Evolutionary conservation across 1,140 invertebrate genomes (phyloP).

Genomic region (Oryctes rhinoceros): DNA sequence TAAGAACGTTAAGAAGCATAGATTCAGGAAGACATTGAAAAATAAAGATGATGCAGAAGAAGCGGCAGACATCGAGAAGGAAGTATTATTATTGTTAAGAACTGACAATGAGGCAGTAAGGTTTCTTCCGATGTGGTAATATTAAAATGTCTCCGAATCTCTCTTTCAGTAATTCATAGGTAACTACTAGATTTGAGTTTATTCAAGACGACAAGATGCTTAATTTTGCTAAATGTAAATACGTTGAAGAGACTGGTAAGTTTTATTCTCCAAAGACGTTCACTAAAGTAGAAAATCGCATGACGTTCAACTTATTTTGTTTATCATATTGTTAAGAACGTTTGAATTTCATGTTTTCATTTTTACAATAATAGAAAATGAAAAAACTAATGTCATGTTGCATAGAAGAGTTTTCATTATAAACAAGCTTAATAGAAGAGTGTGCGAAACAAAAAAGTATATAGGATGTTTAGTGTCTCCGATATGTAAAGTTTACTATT

Average conservation of each 20-base stretch:
- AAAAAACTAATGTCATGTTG: too few species aligned
- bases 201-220: conserved; percentile 30
- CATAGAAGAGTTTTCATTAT: too few species aligned
- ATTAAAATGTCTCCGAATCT: neutral
- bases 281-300: too few species aligned
- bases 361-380: too few species aligned
- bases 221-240: neutral
- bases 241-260: conserved; percentile 24
- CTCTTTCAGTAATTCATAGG: conserved; percentile 19
- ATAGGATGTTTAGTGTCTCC: too few species aligned
- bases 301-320: too few species aligned
- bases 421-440: too few species aligned
- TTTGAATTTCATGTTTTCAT: too few species aligned
- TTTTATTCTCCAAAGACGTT: neutral
- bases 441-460: too few species aligned
- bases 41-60: conserved; percentile 53
- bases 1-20: conserved; percentile 55
- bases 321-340: too few species aligned
- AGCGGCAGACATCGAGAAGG: conserved; percentile 53
- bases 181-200: conserved; percentile 36
- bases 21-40: conserved; percentile 56
- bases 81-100: conserved; percentile 55
- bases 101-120: conserved; percentile 57
- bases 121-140: neutral
- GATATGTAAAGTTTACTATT: too few species aligned